Conservation (phyloP, 53 echinoderm and acorn worm genomes). For the Astropecten irregularis region DNA sequence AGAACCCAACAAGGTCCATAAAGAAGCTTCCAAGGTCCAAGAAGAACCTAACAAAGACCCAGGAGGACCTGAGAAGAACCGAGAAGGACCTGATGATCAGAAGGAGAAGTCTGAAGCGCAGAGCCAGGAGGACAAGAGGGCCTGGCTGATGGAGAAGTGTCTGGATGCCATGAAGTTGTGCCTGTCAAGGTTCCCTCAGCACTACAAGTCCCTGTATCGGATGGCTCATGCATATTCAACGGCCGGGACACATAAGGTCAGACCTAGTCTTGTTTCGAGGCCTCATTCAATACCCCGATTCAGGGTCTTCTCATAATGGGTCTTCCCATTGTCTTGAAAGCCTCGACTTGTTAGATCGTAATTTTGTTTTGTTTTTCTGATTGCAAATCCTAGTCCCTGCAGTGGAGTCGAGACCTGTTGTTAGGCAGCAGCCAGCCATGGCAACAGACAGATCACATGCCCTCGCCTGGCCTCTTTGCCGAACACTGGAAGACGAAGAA, state of each 20-base stretch:
- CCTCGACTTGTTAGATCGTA: too few species aligned
- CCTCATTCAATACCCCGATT: too few species aligned
- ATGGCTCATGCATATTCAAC: conserved; percentile 73
- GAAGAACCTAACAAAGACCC: neutral
- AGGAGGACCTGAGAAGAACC: neutral
- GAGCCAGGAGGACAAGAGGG: conserved; percentile 31
- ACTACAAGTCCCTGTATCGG: conserved; percentile 92
- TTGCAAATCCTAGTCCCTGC: conserved; percentile 8
- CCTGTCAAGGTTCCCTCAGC: conserved; percentile 89
- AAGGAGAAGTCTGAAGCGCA: neutral
- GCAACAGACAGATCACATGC: conserved; percentile 78
- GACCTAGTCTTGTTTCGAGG: neutral
- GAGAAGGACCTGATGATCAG: conserved; percentile 1
- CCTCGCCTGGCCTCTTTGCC: conserved; percentile 86
- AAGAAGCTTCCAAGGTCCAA: neutral
- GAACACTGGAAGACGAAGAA: conserved; percentile 96
- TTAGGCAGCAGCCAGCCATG: conserved; percentile 73
- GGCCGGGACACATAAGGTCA: conserved; percentile 73
- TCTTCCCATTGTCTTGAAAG: too few species aligned
- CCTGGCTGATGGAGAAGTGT: conserved; percentile 55
- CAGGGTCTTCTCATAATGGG: too few species aligned
- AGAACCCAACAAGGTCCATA: too few species aligned
- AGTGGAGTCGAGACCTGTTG: conserved; percentile 91
- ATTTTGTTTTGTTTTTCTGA: too few species aligned
- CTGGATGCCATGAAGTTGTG: conserved; percentile 81